Evolutionary conservation across 2,888 invertebrate species (phyloP), one percentile per base, ranked within the genome.

Genomic region (Idaea straminata): DNA sequence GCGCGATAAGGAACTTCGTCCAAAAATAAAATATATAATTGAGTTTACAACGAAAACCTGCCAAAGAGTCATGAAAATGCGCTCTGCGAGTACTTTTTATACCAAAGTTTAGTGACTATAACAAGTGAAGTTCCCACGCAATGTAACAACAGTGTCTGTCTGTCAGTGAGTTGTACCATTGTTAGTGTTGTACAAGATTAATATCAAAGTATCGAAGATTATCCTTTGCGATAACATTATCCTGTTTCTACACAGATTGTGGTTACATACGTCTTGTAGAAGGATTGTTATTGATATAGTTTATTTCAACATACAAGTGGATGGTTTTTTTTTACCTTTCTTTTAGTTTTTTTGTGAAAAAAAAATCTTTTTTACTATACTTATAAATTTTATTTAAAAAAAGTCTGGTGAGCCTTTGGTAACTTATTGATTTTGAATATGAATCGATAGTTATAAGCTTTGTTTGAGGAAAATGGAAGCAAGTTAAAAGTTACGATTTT

Each of bases 111-210:
- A 10, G 7, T 10, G 3, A 13, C 6, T 25, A 25, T 25, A 25
- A 47, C 47, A 47, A 47, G 47, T 47, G 47, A 47, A 47, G 47
- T 47, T 47, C 47, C 47, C 47, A 47, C 47, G 47, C 47, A 47
- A 47, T 13, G 13, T 47, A 47, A 47, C 47, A 4, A 47, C 7
- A 47, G 13, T 6, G 47, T 47, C 4, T 7, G 47, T 47, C 13
- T 47, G 7, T 47, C 10, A 47, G 6, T 13, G 3, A 47, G 13
- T 13, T 13, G 13, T 47, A 47, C 47, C 47, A 25, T 25, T 25
- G 25, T 25, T 13, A 47, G 47, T 47, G 10, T 47, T 47, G 47
- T 47, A 47, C 47, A 13, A 47, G 47, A 47, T 47, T 10, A 13
- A 13, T 47, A 47, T 47, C 47, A 13, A 47, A 47, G 47, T 47